These are phyloP conservation scores for Criorhina ranunculi DNA, from an alignment of 2,888 invertebrate species.

Conservation along the genomic window DNA sequence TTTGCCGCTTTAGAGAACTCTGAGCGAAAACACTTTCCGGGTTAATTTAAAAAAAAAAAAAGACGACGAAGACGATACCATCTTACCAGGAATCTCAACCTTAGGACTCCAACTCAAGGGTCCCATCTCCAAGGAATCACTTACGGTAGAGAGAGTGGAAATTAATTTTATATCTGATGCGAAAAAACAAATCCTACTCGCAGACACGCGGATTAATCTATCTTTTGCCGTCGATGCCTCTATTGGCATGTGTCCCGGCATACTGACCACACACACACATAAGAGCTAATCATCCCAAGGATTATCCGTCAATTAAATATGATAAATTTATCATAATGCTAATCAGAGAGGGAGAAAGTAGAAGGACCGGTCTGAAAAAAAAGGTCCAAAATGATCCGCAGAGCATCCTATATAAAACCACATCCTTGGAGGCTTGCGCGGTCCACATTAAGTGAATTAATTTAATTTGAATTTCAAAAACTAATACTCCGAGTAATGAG, in stretches of 20 bases:
- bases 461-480: slow-evolving; percentile 70
- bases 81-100: not conserved
- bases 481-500: slow-evolving; percentile 69
- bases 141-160: slow-evolving; percentile 41
- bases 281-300: slow-evolving; percentile 50
- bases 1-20: slow-evolving; percentile 2
- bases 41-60: slow-evolving; percentile 42
- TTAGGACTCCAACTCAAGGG: no score
- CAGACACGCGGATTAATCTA: slow-evolving; percentile 52
- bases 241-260: not conserved
- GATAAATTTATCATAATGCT: slow-evolving; percentile 51
- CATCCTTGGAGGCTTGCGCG: no score
- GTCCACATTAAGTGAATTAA: slow-evolving; percentile 19
- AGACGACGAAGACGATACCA: not conserved
- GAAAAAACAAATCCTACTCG: slow-evolving; percentile 23
- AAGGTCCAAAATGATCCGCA: slow-evolving; percentile 3
- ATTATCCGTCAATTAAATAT: slow-evolving; percentile 63
- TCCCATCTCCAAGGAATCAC: slow-evolving; percentile 29
- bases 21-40: slow-evolving; percentile 14
- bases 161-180: slow-evolving; percentile 36
- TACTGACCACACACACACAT: slow-evolving; percentile 25
- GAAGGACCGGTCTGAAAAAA: not conserved
- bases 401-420: no score
- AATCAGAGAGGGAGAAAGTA: not conserved
- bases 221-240: slow-evolving; percentile 6